Conservation (phyloP, 2,888 invertebrate genomes). For the Lasioglossum figueresi region DNA sequence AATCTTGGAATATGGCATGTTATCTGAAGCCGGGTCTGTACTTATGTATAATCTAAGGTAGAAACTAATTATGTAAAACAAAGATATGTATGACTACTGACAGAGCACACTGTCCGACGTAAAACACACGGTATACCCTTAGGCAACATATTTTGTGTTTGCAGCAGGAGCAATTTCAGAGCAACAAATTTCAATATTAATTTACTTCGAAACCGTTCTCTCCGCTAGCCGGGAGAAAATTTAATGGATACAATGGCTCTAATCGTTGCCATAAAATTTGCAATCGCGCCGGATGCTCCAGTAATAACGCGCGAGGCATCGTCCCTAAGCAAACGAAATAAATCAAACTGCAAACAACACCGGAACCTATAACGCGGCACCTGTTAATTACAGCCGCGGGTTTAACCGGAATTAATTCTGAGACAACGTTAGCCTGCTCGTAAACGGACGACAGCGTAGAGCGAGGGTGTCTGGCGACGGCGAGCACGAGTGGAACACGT, state of each 20-base stretch:
- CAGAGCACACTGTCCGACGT: no score
- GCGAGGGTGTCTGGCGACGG: slow-evolving; percentile 34
- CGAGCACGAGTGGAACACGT: slow-evolving; percentile 34
- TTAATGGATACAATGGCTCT: not conserved
- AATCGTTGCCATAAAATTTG: not conserved
- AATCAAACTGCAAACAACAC: slow-evolving; percentile 46
- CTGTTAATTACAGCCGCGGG: slow-evolving; percentile 48
- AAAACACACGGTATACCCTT: not conserved
- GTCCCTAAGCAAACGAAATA: slow-evolving; percentile 29
- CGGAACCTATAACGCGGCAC: slow-evolving; percentile 28
- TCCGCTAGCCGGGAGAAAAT: not conserved
- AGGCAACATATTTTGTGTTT: not conserved
- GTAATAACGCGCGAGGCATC: not conserved
- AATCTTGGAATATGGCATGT: no score
- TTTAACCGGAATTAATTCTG: slow-evolving; percentile 55
- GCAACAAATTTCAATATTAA: not conserved
- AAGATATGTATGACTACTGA: no score
- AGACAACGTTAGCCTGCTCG: slow-evolving; percentile 31
- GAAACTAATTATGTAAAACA: no score
- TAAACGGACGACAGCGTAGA: slow-evolving; percentile 18
- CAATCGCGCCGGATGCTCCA: not conserved
- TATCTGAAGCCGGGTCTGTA: no score
- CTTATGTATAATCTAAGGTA: no score
- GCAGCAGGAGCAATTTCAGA: not conserved
- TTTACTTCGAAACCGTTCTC: not conserved